These are phyloP conservation scores for Nesidiocoris tenuis DNA, from an alignment of 2,888 invertebrate genomes.

Conservation along the genomic window DNA sequence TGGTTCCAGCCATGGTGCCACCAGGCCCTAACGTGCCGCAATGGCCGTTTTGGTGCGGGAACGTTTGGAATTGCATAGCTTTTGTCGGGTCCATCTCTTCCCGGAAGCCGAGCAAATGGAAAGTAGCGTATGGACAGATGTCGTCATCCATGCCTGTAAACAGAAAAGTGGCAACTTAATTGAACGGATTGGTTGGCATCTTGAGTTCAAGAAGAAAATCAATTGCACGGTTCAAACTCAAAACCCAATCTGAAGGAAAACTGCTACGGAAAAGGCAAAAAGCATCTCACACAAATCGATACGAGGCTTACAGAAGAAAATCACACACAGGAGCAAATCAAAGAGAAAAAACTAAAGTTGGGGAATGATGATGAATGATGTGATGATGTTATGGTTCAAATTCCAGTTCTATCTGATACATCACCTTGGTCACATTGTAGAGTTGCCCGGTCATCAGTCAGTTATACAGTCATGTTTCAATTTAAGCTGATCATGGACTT, in stretches of 20 bases:
- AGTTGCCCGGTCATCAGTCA: neutral
- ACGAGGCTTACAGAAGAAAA: neutral
- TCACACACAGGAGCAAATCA: neutral
- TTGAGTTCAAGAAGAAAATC: neutral
- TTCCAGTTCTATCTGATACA: neutral
- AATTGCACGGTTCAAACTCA: neutral
- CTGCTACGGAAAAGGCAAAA: neutral
- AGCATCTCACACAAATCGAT: too few species aligned
- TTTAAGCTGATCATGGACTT: too few species aligned
- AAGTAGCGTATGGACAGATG: slow-evolving; percentile 95
- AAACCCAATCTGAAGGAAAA: neutral
- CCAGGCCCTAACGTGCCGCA: slow-evolving; percentile 81
- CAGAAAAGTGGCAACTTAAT: neutral
- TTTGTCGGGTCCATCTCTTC: slow-evolving; percentile 93
- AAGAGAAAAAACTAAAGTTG: neutral
- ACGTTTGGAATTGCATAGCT: slow-evolving; percentile 85
- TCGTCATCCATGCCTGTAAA: slow-evolving; percentile 86
- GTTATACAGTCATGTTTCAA: too few species aligned
- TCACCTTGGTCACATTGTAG: neutral
- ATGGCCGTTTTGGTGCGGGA: slow-evolving; percentile 71
- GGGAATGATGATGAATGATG: neutral
- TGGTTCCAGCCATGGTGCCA: slow-evolving; percentile 63
- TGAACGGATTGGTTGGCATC: too few species aligned
- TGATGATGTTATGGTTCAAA: neutral
- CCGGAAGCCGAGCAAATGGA: slow-evolving; percentile 91